Base-by-base conservation (phyloP, 2,888 invertebrate genomes). In the Quadriops clusia region DNA sequence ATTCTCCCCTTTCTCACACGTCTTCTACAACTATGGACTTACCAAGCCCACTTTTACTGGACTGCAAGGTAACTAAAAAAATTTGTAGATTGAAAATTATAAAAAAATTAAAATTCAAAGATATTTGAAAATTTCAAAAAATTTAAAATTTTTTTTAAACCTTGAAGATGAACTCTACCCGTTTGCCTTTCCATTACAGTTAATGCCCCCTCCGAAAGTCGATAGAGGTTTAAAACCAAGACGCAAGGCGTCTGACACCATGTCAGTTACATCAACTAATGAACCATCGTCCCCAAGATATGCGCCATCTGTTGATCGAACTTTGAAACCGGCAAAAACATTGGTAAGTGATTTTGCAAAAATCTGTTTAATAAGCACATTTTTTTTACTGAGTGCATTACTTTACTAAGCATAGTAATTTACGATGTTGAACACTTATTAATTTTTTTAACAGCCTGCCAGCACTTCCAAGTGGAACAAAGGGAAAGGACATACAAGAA, bases 211-310 rank as follows among this genome's bases (percentile, higher is more conserved):
- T 22, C 86, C 87, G 8, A 74, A 72, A 17, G 85, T 90, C 14
- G 80, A 89, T 54, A 69, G 89, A 28, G 79, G 77, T 23, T 62
- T 87, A 20, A 89, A 89, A 57, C 89, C 89, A 9, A 69, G 70
- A 8, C 62, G 70, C 30, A 69, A 72, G 45, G 44, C 60, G 12
- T 65, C 65, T 2, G 66, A 67, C 49, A 58, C 65, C 1, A 47
- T 55, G 12, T 62, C 64, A 3, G 50, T 53, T 30, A 48, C 54
- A 17, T 60, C 62, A 1, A 58, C 51, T 34, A 48, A 53, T 3
- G 53, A 59, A 23, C 58, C 62, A n/a, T 52, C 58, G 2, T 60
- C 61, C 5, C 56, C 61, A 5, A 51, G 58, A 20, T 50, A 50
- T 23, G 72, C 72, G 5, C 74, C 75, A 4, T 69, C 67, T n/a